These are phyloP conservation scores for Argyrosomus japonicus DNA, from an alignment of 2,113 vertebrate species.

Conservation along the genomic window DNA sequence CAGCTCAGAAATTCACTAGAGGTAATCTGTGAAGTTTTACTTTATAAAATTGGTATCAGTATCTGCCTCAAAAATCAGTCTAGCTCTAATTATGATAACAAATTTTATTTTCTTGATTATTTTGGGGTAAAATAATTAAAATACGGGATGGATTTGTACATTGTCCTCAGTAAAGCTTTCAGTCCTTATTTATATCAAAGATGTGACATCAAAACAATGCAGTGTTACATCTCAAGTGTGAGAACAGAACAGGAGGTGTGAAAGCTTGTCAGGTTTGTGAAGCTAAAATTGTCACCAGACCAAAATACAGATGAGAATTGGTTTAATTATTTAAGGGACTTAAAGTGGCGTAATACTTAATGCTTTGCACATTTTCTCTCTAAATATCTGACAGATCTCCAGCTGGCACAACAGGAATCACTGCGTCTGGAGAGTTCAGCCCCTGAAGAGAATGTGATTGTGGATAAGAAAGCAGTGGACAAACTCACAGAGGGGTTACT, in stretches of 20 bases:
- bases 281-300: too few relatives aligned
- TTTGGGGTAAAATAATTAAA: neutral
- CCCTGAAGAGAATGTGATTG: constrained; percentile 82
- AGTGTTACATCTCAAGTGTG: neutral
- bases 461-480: constrained; percentile 86
- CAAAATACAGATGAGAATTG: neutral
- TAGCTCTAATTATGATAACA: too few relatives aligned
- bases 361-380: neutral
- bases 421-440: constrained; percentile 41
- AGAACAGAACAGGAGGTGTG: neutral
- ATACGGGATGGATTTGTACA: neutral
- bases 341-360: neutral
- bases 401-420: constrained; percentile 52
- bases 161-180: neutral
- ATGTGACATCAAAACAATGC: neutral
- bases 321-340: neutral
- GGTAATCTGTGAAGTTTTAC: too few relatives aligned
- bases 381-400: constrained; percentile 52
- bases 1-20: too few relatives aligned
- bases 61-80: too few relatives aligned
- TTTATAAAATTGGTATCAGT: too few relatives aligned
- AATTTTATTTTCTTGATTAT: too few relatives aligned
- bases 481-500: constrained; percentile 91
- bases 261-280: neutral
- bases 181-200: neutral